A percentile compares a stretch with the other conserved stretches of the same genome.
Evolutionary conservation across 2,797 vertebrate species (phyloP).

Genomic region (Emys orbicularis): DNA sequence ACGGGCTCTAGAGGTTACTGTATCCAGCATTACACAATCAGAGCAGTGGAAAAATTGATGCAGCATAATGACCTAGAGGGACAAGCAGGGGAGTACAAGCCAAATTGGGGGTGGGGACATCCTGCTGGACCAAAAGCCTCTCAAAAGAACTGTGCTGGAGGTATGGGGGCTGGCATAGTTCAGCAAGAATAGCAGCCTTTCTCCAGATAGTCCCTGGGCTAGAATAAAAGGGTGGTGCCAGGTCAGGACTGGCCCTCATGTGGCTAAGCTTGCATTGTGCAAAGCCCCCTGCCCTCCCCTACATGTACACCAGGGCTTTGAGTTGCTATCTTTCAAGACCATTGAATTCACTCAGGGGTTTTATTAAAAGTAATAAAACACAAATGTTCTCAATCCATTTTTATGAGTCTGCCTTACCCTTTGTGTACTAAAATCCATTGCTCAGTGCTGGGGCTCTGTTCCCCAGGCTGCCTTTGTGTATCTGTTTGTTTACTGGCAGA

Average conservation of each 20-base stretch:
- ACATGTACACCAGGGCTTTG: neutral
- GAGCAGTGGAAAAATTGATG: slow-evolving; percentile 42
- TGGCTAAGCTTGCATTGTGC: accelerated
- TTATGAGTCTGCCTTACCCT: neutral
- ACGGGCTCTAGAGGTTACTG: neutral
- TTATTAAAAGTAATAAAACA: neutral
- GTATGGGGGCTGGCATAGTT: neutral
- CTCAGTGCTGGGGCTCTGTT: neutral
- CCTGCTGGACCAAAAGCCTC: neutral
- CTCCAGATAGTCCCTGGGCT: neutral
- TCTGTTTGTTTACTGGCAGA: neutral
- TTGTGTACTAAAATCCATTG: neutral
- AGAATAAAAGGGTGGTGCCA: no score
- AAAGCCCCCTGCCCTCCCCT: neutral
- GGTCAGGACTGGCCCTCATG: neutral
- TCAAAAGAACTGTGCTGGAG: neutral
- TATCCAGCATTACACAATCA: slow-evolving; percentile 20
- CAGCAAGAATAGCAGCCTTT: neutral
- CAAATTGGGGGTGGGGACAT: no score
- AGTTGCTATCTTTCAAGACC: neutral
- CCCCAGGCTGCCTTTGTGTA: neutral
- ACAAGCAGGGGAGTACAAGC: neutral
- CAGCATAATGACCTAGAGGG: neutral
- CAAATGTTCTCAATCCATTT: neutral
- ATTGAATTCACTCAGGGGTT: neutral